Conservation (phyloP, 2,113 vertebrate genomes). For the Hydropotes inermis region DNA sequence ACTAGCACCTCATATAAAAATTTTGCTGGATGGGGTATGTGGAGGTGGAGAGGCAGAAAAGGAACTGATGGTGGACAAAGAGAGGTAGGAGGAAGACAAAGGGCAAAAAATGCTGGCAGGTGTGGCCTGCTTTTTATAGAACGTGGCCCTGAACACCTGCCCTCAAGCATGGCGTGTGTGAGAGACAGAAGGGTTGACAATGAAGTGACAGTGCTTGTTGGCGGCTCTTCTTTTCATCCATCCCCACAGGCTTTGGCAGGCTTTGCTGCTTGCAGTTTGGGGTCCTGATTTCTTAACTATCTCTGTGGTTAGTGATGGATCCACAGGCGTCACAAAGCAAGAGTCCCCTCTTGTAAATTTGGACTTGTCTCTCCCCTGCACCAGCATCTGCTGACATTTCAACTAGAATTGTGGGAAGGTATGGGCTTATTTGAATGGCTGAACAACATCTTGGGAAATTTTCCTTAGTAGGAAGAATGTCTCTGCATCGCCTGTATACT, state of each 20-base stretch:
- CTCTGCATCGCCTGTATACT: neutral
- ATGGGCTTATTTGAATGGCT: neutral
- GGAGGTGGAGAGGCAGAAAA: neutral
- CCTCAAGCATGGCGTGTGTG: neutral
- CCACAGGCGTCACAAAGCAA: neutral
- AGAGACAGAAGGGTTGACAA: neutral
- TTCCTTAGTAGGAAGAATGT: neutral
- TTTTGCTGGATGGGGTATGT: neutral
- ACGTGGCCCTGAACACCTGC: neutral
- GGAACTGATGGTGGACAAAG: neutral
- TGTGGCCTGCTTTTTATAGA: neutral
- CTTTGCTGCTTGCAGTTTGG: neutral
- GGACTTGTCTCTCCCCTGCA: neutral
- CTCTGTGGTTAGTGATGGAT: neutral
- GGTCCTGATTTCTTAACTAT: neutral
- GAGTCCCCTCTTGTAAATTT: neutral
- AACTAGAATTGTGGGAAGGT: neutral
- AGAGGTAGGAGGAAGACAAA: neutral
- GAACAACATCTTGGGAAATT: neutral
- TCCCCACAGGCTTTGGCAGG: neutral
- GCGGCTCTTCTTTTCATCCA: neutral
- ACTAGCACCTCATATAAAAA: neutral
- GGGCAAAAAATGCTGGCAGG: neutral
- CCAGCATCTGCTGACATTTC: neutral
- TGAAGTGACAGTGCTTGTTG: neutral